Percentiles rank a stretch among this genome's conserved stretches.
Conservation (phyloP, 2,797 vertebrate genomes). For the Gallirallus australis region DNA sequence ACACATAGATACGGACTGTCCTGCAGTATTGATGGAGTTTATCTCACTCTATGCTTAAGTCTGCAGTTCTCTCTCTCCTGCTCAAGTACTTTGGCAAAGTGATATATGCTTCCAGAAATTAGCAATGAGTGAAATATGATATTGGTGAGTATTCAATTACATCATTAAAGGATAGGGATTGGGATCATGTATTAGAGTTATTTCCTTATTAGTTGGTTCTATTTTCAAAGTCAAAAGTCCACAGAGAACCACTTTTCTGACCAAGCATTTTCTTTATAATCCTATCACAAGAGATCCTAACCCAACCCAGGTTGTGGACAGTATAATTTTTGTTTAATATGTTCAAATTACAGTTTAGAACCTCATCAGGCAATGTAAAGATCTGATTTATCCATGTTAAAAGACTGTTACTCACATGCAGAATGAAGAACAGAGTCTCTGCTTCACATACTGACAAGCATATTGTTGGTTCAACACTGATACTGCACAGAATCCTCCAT, state of each 20-base stretch:
- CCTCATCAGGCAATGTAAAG: neutral
- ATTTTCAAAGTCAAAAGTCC: neutral
- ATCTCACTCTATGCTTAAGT: neutral
- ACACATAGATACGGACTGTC: fast-evolving
- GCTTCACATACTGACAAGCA: conserved; percentile 81
- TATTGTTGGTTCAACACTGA: conserved; percentile 82
- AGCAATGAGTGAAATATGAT: neutral
- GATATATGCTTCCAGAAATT: neutral
- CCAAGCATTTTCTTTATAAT: neutral
- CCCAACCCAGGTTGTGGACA: neutral
- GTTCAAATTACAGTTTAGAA: neutral
- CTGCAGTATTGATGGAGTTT: neutral
- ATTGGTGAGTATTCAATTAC: neutral
- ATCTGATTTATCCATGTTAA: neutral
- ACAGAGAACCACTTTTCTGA: neutral
- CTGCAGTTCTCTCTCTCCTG: neutral
- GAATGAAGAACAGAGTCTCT: conserved; percentile 84
- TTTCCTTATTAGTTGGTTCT: neutral
- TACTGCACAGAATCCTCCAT: conserved; percentile 82
- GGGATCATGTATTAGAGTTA: fast-evolving
- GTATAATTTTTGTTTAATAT: neutral
- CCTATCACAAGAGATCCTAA: neutral
- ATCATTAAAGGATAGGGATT: neutral
- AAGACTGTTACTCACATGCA: conserved; percentile 81
- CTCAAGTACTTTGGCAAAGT: neutral